A percentile compares a stretch with the other conserved stretches of the same genome.
These are phyloP conservation scores for Napeogenes inachia DNA, from an alignment of 2,888 invertebrate genomes.

Conservation along the genomic window DNA sequence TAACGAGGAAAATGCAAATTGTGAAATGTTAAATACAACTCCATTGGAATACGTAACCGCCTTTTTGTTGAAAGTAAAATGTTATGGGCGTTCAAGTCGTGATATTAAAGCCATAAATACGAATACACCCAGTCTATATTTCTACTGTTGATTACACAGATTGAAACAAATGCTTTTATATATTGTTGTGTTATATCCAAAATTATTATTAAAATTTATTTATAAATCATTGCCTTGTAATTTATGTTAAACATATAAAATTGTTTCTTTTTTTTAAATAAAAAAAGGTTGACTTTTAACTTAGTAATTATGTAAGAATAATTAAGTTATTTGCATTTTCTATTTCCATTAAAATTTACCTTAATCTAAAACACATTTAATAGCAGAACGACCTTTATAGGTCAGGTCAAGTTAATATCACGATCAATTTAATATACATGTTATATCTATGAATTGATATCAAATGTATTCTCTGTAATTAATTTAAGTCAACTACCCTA, in stretches of 20 bases:
- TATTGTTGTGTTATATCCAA: constrained; percentile 13
- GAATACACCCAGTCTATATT: constrained; percentile 22
- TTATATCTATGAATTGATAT: neutral
- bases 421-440: neutral
- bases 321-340: no score
- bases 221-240: neutral
- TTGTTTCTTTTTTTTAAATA: no score
- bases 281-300: no score
- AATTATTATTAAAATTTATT: neutral
- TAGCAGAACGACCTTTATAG: constrained; percentile 3
- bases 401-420: constrained; percentile 7
- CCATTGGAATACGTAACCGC: constrained; percentile 16
- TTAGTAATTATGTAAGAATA: no score
- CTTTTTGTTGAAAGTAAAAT: constrained; percentile 21
- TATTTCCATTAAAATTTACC: neutral
- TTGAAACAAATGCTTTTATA: constrained; percentile 25
- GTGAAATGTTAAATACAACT: constrained; percentile 13
- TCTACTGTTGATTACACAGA: constrained; percentile 21
- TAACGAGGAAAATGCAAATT: constrained; percentile 23
- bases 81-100: constrained; percentile 24
- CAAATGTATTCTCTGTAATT: neutral
- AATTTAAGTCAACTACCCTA: neutral
- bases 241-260: neutral
- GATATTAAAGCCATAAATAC: constrained; percentile 30
- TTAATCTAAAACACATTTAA: neutral